Percentiles rank a stretch among this genome's conserved stretches.
Conservation (phyloP, 1,140 invertebrate genomes). For the Notospermus geniculatus region DNA sequence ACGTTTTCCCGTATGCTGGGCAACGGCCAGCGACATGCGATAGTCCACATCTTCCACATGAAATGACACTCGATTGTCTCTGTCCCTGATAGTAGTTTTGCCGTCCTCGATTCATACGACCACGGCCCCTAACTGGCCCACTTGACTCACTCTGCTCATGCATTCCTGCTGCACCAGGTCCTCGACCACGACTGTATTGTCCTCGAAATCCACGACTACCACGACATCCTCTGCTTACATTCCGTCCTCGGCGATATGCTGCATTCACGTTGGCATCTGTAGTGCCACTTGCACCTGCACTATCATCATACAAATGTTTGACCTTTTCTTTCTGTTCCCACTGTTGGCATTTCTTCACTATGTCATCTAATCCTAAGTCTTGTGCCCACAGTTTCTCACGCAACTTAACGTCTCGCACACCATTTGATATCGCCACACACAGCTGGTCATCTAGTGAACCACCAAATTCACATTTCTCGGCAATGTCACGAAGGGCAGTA, state of each 20-base stretch:
- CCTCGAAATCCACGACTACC: not conserved
- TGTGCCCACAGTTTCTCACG: not conserved
- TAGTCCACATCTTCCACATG: constrained; percentile 1
- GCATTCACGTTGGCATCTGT: too few relatives aligned
- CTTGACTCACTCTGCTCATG: too few relatives aligned
- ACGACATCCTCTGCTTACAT: not conserved
- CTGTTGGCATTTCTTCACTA: not conserved
- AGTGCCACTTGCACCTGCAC: too few relatives aligned
- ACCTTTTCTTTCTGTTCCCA: not conserved
- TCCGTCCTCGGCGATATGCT: not conserved
- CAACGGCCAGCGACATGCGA: not conserved
- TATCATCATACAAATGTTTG: not conserved
- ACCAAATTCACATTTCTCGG: not conserved
- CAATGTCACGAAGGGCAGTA: not conserved
- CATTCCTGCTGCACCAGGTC: not conserved
- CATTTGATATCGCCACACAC: not conserved
- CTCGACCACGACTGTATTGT: constrained; percentile 4
- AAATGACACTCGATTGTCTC: too few relatives aligned
- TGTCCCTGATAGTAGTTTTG: too few relatives aligned
- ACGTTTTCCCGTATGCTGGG: not conserved
- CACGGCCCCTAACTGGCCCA: too few relatives aligned
- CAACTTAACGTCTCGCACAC: not conserved
- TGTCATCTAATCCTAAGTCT: not conserved
- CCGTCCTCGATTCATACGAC: too few relatives aligned
- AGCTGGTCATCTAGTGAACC: not conserved